Percentiles rank a stretch among this genome's conserved stretches.
Conservation (phyloP, 37 sponge, comb jelly and placozoan genomes). For the Mnemiopsis leidyi region DNA sequence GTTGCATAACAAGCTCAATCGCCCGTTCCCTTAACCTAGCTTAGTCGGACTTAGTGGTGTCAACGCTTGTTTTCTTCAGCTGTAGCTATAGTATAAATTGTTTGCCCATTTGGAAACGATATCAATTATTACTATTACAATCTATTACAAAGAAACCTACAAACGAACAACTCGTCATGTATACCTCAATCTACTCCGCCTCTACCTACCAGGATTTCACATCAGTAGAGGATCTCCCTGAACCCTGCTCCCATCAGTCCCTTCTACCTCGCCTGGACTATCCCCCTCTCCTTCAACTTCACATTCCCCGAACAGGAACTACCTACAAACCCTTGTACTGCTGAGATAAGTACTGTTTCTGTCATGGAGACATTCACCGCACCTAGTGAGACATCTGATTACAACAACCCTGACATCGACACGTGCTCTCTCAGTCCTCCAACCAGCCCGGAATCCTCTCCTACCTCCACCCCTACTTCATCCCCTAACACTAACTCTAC, state of each 20-base stretch:
- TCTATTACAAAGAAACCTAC: too few species aligned
- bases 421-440: neutral
- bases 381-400: neutral
- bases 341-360: neutral
- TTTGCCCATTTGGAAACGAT: too few species aligned
- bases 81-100: too few species aligned
- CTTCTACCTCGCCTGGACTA: neutral
- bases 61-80: too few species aligned
- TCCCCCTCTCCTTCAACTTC: constrained; percentile 9
- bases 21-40: too few species aligned
- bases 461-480: neutral
- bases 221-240: neutral
- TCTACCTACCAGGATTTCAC: neutral
- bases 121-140: too few species aligned
- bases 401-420: neutral
- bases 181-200: too few species aligned
- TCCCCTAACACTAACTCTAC: neutral
- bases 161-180: too few species aligned
- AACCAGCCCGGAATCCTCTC: neutral
- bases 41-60: too few species aligned
- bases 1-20: too few species aligned
- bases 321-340: neutral
- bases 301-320: neutral
- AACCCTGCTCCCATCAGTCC: neutral
- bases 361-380: neutral